Percentiles rank a stretch among this genome's conserved stretches.
phyloP scores from a whole-genome alignment of 1,140 invertebrate species.

The Drosophila grimshawi region DNA sequence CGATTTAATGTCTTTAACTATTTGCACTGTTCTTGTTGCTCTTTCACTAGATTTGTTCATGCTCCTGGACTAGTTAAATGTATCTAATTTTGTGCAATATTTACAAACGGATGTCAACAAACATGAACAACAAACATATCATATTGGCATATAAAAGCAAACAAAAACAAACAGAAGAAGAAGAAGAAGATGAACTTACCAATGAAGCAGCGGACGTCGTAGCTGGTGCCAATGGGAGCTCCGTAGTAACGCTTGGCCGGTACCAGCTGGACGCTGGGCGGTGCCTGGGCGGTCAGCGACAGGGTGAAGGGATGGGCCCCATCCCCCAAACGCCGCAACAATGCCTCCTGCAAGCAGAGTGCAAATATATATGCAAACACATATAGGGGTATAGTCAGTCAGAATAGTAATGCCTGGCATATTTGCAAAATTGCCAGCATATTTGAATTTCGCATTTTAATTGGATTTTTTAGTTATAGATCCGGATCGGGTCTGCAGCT shows the following conservation, averaged over 20 bases:
- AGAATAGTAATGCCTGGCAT: background rate
- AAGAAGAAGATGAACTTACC: slow-evolving; percentile 60
- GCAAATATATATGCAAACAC: background rate
- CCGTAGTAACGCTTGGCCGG: slow-evolving; percentile 96
- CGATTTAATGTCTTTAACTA: too few species aligned
- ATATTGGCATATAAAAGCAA: background rate
- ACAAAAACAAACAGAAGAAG: background rate
- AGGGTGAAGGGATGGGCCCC: slow-evolving; percentile 93
- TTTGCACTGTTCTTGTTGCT: too few species aligned
- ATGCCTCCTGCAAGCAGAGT: slow-evolving; percentile 88
- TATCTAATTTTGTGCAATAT: too few species aligned
- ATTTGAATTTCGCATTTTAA: slow-evolving; percentile 51
- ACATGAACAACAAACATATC: slow-evolving; percentile 4
- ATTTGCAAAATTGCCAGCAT: slow-evolving; percentile 16
- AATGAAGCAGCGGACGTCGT: slow-evolving; percentile 87
- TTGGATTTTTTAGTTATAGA: slow-evolving; percentile 36
- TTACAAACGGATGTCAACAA: background rate
- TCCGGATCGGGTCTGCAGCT: background rate
- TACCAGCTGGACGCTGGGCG: slow-evolving; percentile 94
- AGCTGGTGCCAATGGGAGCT: slow-evolving; percentile 94
- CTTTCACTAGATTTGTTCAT: too few species aligned
- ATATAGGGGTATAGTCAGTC: background rate
- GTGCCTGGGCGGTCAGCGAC: slow-evolving; percentile 91
- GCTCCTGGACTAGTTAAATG: too few species aligned
- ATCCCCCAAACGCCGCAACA: slow-evolving; percentile 91